These are phyloP conservation scores for Chaetorhynchus papuensis DNA, from an alignment of 2,113 vertebrate genomes.

Conservation along the genomic window DNA sequence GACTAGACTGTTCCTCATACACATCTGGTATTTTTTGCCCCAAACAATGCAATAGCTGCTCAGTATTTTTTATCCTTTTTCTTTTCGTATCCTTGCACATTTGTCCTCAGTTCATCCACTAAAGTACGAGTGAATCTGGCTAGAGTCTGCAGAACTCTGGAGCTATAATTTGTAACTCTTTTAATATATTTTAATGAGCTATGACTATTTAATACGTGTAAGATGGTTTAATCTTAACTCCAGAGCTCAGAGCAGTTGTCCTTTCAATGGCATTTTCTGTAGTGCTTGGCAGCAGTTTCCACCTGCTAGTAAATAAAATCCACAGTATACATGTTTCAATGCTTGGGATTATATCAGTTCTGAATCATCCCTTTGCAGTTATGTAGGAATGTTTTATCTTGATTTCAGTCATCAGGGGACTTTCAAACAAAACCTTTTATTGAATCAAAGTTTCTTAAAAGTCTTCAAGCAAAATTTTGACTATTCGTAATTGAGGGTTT, in stretches of 20 bases:
- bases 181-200: not conserved
- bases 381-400: not conserved
- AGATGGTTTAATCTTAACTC: not conserved
- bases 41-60: not conserved
- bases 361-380: not conserved
- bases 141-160: not conserved
- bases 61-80: not conserved
- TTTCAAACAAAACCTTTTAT: not conserved
- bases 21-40: conserved; percentile 27
- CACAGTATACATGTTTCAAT: not conserved
- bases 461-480: not conserved
- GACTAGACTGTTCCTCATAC: conserved; percentile 46
- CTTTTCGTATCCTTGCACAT: not conserved
- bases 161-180: not conserved
- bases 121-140: not conserved
- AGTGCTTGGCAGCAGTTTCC: not conserved
- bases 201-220: not conserved
- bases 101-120: conserved; percentile 2
- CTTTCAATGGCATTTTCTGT: not conserved
- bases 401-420: not conserved
- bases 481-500: not conserved
- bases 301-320: not conserved
- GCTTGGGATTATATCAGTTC: not conserved
- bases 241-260: not conserved
- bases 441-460: not conserved